Evolutionary conservation across 2,888 invertebrate genomes (phyloP).

Genomic region (Aspidiotus rigidus): DNA sequence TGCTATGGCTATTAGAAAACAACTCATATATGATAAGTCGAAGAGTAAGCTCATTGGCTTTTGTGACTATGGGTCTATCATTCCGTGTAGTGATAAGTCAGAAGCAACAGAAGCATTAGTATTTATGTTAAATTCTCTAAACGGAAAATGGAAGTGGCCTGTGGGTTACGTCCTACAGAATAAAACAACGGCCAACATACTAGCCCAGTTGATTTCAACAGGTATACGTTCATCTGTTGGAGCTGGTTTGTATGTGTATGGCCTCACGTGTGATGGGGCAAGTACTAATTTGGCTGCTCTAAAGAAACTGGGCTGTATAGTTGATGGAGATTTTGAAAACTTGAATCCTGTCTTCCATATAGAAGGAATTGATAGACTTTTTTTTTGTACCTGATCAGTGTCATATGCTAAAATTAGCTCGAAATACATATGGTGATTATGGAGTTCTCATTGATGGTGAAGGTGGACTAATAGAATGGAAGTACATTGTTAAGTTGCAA

Average conservation of each 20-base stretch:
- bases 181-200: not conserved
- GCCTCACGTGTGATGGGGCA: not conserved
- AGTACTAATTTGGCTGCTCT: not conserved
- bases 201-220: not conserved
- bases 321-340: too few relatives aligned
- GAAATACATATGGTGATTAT: too few relatives aligned
- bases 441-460: too few relatives aligned
- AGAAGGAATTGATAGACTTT: too few relatives aligned
- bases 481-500: too few relatives aligned
- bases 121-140: not conserved
- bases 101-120: not conserved
- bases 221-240: not conserved
- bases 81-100: not conserved
- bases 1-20: not conserved
- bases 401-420: too few relatives aligned
- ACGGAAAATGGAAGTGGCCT: not conserved
- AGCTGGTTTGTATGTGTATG: not conserved
- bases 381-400: too few relatives aligned
- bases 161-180: not conserved
- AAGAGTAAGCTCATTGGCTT: not conserved
- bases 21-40: not conserved
- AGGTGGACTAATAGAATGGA: too few relatives aligned
- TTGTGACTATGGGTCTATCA: not conserved
- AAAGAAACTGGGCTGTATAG: not conserved
- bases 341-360: too few relatives aligned